These are phyloP conservation scores for Origma solitaria DNA, from an alignment of 2,113 vertebrate species.

Conservation along the genomic window DNA sequence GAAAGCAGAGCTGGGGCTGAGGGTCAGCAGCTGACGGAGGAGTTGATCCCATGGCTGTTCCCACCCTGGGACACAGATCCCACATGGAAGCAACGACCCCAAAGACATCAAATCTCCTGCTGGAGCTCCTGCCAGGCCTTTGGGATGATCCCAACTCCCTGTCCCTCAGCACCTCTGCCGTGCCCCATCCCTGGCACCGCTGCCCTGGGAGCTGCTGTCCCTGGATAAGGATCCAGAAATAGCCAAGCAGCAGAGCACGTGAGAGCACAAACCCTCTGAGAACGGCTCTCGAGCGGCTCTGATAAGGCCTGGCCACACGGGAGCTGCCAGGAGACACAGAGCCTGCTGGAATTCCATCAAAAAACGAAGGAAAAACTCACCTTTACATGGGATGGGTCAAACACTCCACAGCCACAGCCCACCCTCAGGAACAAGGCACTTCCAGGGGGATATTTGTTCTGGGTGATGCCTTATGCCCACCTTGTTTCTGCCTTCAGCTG, in stretches of 20 bases:
- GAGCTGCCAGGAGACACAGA: background rate
- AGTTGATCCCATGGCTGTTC: background rate
- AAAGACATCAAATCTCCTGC: fast-evolving
- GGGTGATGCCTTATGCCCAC: background rate
- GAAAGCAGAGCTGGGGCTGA: fast-evolving
- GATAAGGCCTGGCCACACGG: background rate
- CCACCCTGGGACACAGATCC: fast-evolving
- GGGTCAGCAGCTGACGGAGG: background rate
- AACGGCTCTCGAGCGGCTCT: background rate
- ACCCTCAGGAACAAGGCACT: background rate
- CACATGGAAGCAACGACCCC: fast-evolving
- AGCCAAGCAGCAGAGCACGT: background rate
- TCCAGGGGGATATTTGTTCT: background rate
- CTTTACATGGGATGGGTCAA: fast-evolving
- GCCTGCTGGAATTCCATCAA: background rate
- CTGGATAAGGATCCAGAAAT: background rate
- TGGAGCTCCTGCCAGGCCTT: background rate
- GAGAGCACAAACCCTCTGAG: background rate
- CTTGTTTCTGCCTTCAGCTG: background rate
- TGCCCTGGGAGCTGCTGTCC: background rate
- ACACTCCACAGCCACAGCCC: fast-evolving
- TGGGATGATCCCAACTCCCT: fast-evolving
- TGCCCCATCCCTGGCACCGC: background rate
- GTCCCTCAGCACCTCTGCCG: background rate
- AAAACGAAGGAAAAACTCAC: fast-evolving